Conservation (phyloP, 2,113 vertebrate species). For the Actenoides hombroni region DNA sequence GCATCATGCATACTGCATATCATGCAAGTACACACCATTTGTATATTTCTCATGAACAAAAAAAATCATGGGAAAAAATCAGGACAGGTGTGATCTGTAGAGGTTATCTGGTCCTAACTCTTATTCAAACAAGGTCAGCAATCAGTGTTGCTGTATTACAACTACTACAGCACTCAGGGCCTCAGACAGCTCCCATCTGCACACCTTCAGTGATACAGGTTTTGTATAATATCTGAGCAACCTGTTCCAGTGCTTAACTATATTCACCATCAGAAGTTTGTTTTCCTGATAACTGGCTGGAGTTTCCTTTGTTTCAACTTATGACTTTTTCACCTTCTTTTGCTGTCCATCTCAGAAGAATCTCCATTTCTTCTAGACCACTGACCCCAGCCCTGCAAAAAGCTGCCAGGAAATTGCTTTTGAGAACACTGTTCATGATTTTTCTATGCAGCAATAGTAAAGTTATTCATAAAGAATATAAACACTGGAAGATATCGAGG, state of each 20-base stretch:
- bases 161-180: not conserved
- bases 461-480: not conserved
- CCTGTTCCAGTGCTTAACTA: not conserved
- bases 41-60: not conserved
- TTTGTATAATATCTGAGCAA: not conserved
- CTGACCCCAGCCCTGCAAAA: not conserved
- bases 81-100: not conserved
- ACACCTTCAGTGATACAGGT: not conserved
- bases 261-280: not conserved
- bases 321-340: not conserved
- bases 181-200: not conserved
- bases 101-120: not conserved
- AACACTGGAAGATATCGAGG: not conserved
- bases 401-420: not conserved
- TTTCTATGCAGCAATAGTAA: not conserved
- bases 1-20: not conserved
- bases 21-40: not conserved
- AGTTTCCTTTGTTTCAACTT: not conserved
- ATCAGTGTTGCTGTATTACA: not conserved
- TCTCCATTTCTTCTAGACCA: not conserved
- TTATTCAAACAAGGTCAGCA: not conserved
- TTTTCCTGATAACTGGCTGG: not conserved
- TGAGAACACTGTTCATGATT: not conserved
- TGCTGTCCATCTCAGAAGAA: not conserved
- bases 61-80: not conserved